phyloP scores from a whole-genome alignment of 2,113 vertebrate species.

The Rhodinocichla rosea region DNA sequence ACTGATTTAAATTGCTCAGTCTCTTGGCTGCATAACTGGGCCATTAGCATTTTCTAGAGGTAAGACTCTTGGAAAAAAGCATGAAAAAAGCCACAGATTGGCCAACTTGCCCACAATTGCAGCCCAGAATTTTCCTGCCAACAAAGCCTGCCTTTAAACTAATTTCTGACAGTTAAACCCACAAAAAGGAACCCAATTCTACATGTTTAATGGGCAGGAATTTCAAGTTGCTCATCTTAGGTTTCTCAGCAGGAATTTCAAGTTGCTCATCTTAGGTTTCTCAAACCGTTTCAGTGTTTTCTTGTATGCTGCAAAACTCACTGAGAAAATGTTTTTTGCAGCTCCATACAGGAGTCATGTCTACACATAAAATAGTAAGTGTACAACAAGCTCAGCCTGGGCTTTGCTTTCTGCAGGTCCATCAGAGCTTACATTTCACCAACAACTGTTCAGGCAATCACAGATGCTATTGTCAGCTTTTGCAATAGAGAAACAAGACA shows the following conservation, averaged over 20 bases:
- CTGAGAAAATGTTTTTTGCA: neutral
- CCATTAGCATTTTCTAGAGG: conserved; percentile 13
- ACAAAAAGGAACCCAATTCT: neutral
- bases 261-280: neutral
- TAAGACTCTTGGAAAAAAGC: neutral
- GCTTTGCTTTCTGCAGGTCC: neutral
- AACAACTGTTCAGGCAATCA: neutral
- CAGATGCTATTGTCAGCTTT: neutral
- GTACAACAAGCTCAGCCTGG: neutral
- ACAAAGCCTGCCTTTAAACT: neutral
- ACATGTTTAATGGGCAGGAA: neutral
- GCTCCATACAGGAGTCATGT: neutral
- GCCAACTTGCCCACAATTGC: neutral
- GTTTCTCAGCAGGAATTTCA: neutral
- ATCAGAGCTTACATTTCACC: neutral
- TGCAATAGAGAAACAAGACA: neutral
- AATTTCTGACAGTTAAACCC: neutral
- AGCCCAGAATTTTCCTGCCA: neutral
- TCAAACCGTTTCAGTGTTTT: neutral
- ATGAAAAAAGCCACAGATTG: neutral
- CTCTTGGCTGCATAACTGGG: neutral
- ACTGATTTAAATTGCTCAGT: conserved; percentile 17
- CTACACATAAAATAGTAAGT: neutral
- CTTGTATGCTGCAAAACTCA: neutral
- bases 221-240: neutral